Conservation (phyloP, 2,888 invertebrate genomes). For the Nebria brevicollis region DNA sequence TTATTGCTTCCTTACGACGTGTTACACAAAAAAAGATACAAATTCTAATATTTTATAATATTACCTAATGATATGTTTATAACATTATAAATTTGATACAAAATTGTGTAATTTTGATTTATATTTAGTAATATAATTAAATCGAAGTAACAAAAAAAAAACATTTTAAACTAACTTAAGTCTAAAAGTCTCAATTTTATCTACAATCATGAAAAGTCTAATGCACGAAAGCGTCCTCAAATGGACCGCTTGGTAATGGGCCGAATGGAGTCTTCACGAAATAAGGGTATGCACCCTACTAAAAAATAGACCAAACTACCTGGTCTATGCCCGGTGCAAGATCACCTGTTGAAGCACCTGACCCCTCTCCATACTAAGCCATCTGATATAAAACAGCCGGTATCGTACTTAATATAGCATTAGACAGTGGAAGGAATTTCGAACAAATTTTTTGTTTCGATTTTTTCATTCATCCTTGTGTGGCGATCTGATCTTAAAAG, state of each 20-base stretch:
- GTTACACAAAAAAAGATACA: neutral
- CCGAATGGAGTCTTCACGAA: neutral
- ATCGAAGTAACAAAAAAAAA: too few relatives aligned
- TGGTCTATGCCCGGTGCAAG: neutral
- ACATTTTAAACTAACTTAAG: too few relatives aligned
- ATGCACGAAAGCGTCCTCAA: neutral
- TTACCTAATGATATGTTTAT: neutral
- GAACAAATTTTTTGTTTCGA: neutral
- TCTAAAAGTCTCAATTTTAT: neutral
- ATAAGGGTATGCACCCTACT: neutral
- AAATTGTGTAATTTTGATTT: too few relatives aligned
- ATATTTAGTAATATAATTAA: too few relatives aligned
- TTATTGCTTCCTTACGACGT: conserved; percentile 8
- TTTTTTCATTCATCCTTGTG: conserved; percentile 4
- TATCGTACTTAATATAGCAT: neutral
- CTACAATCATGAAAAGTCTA: neutral
- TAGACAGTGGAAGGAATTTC: neutral
- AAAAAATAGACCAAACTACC: neutral
- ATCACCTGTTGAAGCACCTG: neutral
- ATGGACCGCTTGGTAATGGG: neutral
- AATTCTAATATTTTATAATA: neutral
- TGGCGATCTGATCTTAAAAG: conserved; percentile 26
- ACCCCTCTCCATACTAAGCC: neutral
- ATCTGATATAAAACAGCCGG: neutral
- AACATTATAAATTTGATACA: too few relatives aligned